phyloP scores from a whole-genome alignment of 2,113 vertebrate species.

The Empidonax traillii region DNA sequence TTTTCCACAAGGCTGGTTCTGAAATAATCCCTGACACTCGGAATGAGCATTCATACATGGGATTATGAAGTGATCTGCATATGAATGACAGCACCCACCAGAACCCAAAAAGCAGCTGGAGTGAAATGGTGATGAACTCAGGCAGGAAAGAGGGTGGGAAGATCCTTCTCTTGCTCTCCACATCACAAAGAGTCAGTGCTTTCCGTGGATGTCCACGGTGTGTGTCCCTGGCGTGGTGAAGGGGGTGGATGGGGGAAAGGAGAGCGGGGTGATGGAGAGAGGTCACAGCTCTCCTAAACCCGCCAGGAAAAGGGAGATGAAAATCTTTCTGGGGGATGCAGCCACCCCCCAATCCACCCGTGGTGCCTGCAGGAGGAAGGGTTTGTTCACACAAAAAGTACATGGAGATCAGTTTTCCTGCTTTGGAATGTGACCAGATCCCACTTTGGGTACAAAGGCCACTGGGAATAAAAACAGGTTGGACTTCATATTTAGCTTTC shows the following conservation, averaged over 20 bases:
- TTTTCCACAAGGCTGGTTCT: not conserved
- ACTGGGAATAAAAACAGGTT: not conserved
- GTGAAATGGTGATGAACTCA: not conserved
- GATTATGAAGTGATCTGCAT: not conserved
- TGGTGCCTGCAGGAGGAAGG: accelerated
- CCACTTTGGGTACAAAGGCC: not conserved
- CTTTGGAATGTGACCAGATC: not conserved
- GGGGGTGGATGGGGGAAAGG: not conserved
- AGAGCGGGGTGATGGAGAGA: not conserved
- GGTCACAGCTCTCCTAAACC: not conserved
- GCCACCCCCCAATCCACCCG: not conserved
- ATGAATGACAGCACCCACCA: not conserved
- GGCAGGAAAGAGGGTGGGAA: not conserved
- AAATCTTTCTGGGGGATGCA: not conserved
- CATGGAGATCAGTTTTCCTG: not conserved
- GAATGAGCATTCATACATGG: not conserved
- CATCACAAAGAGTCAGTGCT: not conserved
- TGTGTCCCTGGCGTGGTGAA: not conserved
- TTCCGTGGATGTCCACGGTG: not conserved
- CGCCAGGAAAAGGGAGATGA: not conserved
- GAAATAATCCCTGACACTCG: not conserved
- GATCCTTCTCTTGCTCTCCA: not conserved
- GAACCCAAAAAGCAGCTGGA: not conserved
- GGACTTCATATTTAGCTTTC: not conserved
- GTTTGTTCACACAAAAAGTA: not conserved